These are phyloP conservation scores for Cladopsammia gracilis DNA, from an alignment of 64 coral and sea anemone species.

Conservation along the genomic window DNA sequence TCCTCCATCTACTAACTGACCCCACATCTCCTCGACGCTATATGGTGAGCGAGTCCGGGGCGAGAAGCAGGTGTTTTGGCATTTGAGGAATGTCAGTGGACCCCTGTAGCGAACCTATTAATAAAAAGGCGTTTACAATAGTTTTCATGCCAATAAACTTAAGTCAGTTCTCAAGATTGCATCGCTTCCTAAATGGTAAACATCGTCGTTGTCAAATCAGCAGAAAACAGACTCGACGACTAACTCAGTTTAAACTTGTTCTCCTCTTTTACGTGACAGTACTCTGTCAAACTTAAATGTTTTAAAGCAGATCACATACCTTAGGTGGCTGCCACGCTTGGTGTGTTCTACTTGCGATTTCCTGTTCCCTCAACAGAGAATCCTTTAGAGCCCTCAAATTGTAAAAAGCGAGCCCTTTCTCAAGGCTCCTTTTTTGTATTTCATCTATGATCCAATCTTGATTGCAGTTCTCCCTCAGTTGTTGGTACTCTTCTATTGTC, in stretches of 20 bases:
- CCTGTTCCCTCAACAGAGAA: slow-evolving; percentile 1
- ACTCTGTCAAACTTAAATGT: too few relatives aligned
- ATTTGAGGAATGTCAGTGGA: background rate
- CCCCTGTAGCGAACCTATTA: too few relatives aligned
- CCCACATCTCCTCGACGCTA: slow-evolving; percentile 8
- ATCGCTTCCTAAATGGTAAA: too few relatives aligned
- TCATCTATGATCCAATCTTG: slow-evolving; percentile 17
- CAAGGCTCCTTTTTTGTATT: background rate
- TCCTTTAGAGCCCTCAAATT: slow-evolving; percentile 19
- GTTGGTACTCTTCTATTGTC: background rate
- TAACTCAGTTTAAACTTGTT: too few relatives aligned
- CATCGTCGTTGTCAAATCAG: too few relatives aligned
- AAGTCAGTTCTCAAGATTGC: too few relatives aligned
- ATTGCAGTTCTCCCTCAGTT: background rate
- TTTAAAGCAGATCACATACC: background rate
- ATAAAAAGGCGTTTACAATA: too few relatives aligned
- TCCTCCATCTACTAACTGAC: slow-evolving; percentile 33
- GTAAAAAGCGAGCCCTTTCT: background rate
- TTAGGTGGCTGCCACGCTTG: slow-evolving; percentile 33
- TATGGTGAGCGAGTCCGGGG: background rate
- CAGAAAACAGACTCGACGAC: too few relatives aligned
- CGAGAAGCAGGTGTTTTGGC: background rate
- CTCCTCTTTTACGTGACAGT: too few relatives aligned
- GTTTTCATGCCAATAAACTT: too few relatives aligned
- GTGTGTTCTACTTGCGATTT: background rate